Base-by-base conservation (phyloP, 2,797 vertebrate species). In the Adelosebastes latens region DNA sequence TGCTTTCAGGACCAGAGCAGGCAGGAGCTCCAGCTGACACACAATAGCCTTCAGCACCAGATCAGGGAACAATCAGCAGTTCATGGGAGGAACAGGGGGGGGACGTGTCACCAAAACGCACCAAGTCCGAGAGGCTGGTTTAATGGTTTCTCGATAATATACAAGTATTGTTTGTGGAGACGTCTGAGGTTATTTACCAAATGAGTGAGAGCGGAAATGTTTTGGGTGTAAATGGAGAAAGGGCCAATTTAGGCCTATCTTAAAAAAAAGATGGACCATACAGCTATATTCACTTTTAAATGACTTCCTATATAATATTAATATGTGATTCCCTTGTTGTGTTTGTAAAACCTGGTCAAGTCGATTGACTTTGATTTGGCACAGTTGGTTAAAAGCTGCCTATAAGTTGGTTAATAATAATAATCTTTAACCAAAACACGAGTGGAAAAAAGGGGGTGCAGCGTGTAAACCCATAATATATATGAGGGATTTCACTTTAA, bases 41-140 rank as follows among this genome's bases (percentile, higher is more conserved):
- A 96, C 95, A 96, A 95, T 94, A 81, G 91, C 92, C 87, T 93
- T 93, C 94, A 94, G 91, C 87, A 92, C 90, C 85, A 92, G 87
- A 84, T 89, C 90, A 79, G 87, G 88, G 94, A 95, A 96, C 95
- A 96, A 96, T 95, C 93, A 92, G 83, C 94, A 91, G 94, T 95
- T 95, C 94, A 95, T 94, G 86, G 82, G 75, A 83, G 71, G 79
- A 79, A 84, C 70, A 11, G 60, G 73, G 65, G 78, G 46, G 89
- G 90, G 92, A 93, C 85, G 80, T 93, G 94, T 94, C 94, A 92
- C 93, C 92, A 90, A 93, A 95, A 94, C 92, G 91, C 93, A 87
- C 88, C 86, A 85, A 80, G 88, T 92, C 88, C 80, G 91, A 85
- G 91, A 56, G 20, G 2, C 89, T 92, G 93, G 92, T 95, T 94